Evolutionary conservation across 2,113 vertebrate genomes (phyloP).

Genomic region (Mionectes macconnelli): DNA sequence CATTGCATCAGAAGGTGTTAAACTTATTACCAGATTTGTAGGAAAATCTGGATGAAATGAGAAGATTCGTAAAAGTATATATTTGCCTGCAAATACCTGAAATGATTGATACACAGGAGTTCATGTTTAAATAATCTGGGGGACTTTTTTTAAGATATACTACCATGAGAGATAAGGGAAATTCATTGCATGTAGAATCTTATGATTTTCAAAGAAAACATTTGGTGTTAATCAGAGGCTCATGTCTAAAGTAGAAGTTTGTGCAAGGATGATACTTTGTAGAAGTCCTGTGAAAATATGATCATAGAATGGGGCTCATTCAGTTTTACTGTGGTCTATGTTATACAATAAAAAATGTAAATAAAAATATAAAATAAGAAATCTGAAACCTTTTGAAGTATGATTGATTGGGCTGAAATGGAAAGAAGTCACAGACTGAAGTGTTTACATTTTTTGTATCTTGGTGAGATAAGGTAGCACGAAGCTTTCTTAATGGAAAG

Average conservation of each 20-base stretch:
- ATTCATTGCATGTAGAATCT: not conserved
- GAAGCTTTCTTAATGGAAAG: not conserved
- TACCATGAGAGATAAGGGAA: constrained; percentile 13
- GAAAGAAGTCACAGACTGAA: not conserved
- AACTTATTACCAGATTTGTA: not conserved
- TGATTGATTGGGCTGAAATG: not conserved
- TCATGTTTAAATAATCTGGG: not conserved
- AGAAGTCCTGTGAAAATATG: not conserved
- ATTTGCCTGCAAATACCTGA: not conserved
- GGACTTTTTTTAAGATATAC: not conserved
- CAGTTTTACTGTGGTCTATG: not conserved
- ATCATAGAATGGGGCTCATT: not conserved
- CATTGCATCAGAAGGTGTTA: not conserved
- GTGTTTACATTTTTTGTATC: not conserved
- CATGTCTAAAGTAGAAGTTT: constrained; percentile 15
- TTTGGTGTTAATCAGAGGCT: not conserved
- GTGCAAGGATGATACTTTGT: not conserved
- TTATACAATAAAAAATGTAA: not conserved
- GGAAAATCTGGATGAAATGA: not conserved
- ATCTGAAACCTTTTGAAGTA: not conserved
- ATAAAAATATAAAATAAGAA: not conserved
- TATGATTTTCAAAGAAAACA: not conserved
- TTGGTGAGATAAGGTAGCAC: rapidly evolving
- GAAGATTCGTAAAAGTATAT: not conserved
- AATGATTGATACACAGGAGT: constrained; percentile 2